Conservation (phyloP, 2,797 vertebrate genomes). For the Fistularia commersonii region DNA sequence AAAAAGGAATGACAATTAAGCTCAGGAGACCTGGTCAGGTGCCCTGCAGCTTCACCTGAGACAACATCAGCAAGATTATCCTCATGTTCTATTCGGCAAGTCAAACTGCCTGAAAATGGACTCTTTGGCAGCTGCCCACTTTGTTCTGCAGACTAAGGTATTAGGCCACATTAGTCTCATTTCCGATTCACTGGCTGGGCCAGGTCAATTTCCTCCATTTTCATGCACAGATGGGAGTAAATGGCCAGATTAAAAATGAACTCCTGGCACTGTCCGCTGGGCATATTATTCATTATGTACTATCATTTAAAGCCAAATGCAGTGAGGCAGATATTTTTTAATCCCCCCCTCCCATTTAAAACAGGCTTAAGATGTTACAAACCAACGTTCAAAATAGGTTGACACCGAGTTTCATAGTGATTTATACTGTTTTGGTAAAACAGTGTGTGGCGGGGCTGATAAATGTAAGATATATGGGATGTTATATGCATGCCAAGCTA, state of each 20-base stretch:
- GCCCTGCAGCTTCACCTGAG: conserved; percentile 37
- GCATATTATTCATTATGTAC: conserved; percentile 28
- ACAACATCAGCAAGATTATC: conserved; percentile 41
- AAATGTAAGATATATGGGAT: too few species aligned
- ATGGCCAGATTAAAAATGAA: conserved; percentile 62
- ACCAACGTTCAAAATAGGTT: neutral
- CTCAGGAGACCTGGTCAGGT: neutral
- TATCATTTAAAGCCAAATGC: conserved; percentile 18
- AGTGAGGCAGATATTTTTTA: conserved; percentile 32
- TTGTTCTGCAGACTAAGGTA: conserved; percentile 48
- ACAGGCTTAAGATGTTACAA: neutral
- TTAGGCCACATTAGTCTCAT: conserved; percentile 62
- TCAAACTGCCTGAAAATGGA: conserved; percentile 54
- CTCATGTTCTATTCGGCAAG: conserved; percentile 28
- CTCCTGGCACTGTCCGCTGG: conserved; percentile 40
- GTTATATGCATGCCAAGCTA: conserved; percentile 23
- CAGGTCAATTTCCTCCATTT: conserved; percentile 56
- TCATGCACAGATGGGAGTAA: conserved; percentile 63
- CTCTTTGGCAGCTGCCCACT: conserved; percentile 51
- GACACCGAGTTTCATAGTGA: too few species aligned
- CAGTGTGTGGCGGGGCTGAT: too few species aligned
- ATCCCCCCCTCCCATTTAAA: conserved; percentile 27
- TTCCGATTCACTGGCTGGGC: conserved; percentile 62
- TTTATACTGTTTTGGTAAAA: too few species aligned
- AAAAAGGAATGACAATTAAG: too few species aligned